Evolutionary conservation across 2,113 vertebrate genomes (phyloP).

Genomic region (Colossoma macropomum): DNA sequence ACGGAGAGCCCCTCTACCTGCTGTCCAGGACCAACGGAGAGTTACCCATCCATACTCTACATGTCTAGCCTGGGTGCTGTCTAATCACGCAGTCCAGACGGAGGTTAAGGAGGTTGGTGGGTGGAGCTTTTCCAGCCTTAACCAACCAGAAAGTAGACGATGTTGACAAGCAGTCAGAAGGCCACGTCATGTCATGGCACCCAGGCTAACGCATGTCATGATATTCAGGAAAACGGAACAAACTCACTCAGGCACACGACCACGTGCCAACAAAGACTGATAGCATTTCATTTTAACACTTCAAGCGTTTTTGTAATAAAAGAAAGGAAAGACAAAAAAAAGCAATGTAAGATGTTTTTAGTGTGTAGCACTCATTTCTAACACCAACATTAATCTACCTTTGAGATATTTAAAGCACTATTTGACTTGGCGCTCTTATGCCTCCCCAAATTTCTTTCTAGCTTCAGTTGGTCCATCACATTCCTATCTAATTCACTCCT

Average conservation of each 20-base stretch:
- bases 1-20: conserved; percentile 6
- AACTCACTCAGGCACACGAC: conserved; percentile 27
- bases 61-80: conserved; percentile 3
- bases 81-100: background rate
- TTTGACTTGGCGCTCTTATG: conserved; percentile 56
- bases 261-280: conserved; percentile 45
- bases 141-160: background rate
- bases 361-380: conserved; percentile 62
- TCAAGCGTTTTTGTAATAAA: conserved; percentile 63
- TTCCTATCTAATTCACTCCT: conserved; percentile 55
- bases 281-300: conserved; percentile 53
- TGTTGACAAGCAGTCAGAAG: background rate
- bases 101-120: background rate
- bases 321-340: conserved; percentile 55
- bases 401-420: conserved; percentile 70
- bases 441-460: conserved; percentile 24
- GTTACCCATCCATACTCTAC: background rate
- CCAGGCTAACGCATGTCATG: background rate
- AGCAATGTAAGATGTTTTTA: conserved; percentile 72
- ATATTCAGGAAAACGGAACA: conserved; percentile 38
- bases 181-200: background rate
- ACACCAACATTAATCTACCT: conserved; percentile 60
- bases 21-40: conserved; percentile 6
- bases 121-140: conserved; percentile 11
- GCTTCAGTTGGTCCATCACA: conserved; percentile 33